Conservation (phyloP, 2,797 vertebrate genomes). For the Bovichtus diacanthus region DNA sequence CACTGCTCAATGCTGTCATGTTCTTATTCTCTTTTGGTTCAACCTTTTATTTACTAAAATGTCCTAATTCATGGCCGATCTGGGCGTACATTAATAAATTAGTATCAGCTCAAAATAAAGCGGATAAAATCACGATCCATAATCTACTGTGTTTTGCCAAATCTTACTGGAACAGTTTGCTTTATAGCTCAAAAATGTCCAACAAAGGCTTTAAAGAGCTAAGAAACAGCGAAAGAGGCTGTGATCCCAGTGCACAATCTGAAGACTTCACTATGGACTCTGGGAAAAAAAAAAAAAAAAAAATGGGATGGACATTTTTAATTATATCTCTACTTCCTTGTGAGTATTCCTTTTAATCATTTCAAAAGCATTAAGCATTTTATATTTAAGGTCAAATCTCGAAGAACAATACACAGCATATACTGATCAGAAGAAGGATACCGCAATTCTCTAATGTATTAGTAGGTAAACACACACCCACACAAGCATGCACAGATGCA, state of each 20-base stretch:
- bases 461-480: conserved; percentile 35
- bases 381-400: conserved; percentile 2
- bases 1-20: not conserved
- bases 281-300: too few relatives aligned
- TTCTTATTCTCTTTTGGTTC: not conserved
- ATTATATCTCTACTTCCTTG: too few relatives aligned
- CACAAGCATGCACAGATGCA: conserved; percentile 36
- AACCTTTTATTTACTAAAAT: not conserved
- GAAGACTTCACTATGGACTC: not conserved
- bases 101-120: not conserved
- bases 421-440: conserved; percentile 27
- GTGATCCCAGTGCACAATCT: not conserved
- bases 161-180: too few relatives aligned
- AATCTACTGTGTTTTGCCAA: not conserved
- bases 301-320: too few relatives aligned
- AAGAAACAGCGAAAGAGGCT: too few relatives aligned
- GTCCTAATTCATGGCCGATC: not conserved
- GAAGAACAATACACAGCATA: conserved; percentile 19
- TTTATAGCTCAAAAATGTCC: not conserved
- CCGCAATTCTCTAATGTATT: conserved; percentile 6
- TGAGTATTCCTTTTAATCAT: not conserved
- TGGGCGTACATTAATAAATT: not conserved
- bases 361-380: not conserved
- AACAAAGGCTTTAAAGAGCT: too few relatives aligned
- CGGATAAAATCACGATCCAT: not conserved